Evolutionary conservation across 2,797 vertebrate genomes (phyloP), one percentile per base, ranked within the genome.

Genomic region (Poeciliopsis presidionis): DNA sequence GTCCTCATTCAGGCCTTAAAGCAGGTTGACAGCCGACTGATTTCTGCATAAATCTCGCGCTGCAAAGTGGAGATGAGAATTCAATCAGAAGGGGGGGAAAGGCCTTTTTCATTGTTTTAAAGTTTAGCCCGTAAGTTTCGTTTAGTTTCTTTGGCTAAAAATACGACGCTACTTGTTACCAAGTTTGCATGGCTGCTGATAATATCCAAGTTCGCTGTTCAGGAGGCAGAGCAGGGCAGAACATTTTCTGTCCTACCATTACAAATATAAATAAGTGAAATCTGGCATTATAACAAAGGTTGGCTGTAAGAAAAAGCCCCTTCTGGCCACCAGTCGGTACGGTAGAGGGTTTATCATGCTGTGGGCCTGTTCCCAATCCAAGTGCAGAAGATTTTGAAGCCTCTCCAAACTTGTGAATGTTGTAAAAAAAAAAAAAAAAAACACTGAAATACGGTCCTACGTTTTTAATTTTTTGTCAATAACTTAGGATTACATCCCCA

Each of bases 331-430:
- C 12, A n/a, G 11, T 69, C 8, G 13, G 65, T 69, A 28, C 25
- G 3, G 67, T 70, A 25, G 67, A 45, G 41, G 67, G 41, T 70
- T 70, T 14, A 70, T 43, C 65, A 69, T 69, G 65, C 65, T 46
- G 41, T 46, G 67, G 67, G 41, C 25, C 12, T 46, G 20, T 67
- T 39, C 36, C 7, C 63, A 28, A 43, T 69, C 65, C 36, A n/a
- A 13, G 11, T n/a, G 22, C 20, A 70, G 12, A 45, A 5, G 39
- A 69, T 70, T 70, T n/a, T 28, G 12, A 14, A 45, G 7, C 67
- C n/a, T 41, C 67, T 70, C 25, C 67, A 70, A 16, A 2, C 63
- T 41, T 43, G 4, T 43, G 9, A 41, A 25, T 67, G 18, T 22
- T 41, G 20, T 8, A 51, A 51, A 51, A 51, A 22, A 22, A 8